Evolutionary conservation across 1,140 invertebrate species (phyloP), one percentile per base, ranked within the genome.

Genomic region (Zaprionus davidi): DNA sequence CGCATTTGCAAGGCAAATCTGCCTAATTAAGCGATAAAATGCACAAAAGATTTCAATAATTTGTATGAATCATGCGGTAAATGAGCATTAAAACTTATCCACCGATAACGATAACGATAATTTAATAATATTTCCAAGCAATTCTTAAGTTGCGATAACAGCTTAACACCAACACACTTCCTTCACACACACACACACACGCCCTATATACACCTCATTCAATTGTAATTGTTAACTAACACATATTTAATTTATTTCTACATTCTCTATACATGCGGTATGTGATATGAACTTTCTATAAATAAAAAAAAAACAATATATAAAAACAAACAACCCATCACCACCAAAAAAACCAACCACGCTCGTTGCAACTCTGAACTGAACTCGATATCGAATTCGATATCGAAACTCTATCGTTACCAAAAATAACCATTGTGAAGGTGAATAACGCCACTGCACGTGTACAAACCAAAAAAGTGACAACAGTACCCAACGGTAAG

Each of bases 401-500:
- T 26, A 13, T 46, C 59, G 49, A 49, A 56, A 55, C 60, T 70
- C 38, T 41, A 74, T 64, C 66, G 41, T 46, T 46, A 17, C 41
- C 41, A 46, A 46, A 46, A 74, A 78, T 71, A 76, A 76, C 83
- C 87, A 88, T 76, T 90, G 85, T 90, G 85, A 90, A 99, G 98
- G 98, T 99, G 93, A 99, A 99, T 95, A 99, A 99, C 95, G 98
- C 98, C 81, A 99, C 98, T 90, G 98, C 98, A 84, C 95, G 98
- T 95, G 98, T 99, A 93, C 98, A 99, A 96, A 99, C 98, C 92
- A 99, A 99, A 96, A 99, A 99, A 95, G 96, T 97, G 92, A 84
- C 91, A 82, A 95, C 97, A 91, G 95, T 98, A 93, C 97, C 97
- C 87, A 97, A 98, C 95, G 98, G 98, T 98, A 95, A 96, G 97